Percentiles rank a stretch among this genome's conserved stretches.
Evolutionary conservation across 64 coral and sea anemone species (phyloP).

Genomic region (Actinia tenebrosa): DNA sequence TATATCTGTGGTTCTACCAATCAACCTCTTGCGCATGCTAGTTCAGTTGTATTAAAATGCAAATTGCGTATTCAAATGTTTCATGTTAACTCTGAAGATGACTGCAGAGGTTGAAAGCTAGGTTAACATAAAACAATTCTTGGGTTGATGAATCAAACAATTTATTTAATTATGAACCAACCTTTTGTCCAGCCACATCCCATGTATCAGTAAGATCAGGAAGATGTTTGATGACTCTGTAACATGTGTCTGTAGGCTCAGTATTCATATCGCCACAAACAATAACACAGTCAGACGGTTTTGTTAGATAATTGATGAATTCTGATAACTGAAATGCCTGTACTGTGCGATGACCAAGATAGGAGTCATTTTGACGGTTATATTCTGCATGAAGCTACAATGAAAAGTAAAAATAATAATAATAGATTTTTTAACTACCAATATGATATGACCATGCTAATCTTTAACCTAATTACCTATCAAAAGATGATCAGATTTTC

Average conservation of each 20-base stretch:
- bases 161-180: background rate
- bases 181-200: conserved; percentile 32
- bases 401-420: background rate
- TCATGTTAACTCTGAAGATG: too few species aligned
- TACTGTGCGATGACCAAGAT: conserved; percentile 48
- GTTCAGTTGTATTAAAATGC: too few species aligned
- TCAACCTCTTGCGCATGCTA: too few species aligned
- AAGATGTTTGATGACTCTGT: conserved; percentile 54
- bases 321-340: conserved; percentile 81
- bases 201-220: conserved; percentile 75
- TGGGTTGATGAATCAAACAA: too few species aligned
- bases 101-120: too few species aligned
- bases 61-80: too few species aligned
- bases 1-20: too few species aligned
- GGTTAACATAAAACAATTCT: too few species aligned
- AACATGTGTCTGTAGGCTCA: conserved; percentile 67
- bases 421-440: too few species aligned
- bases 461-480: too few species aligned
- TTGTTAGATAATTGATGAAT: conserved; percentile 70
- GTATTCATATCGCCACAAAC: conserved; percentile 88
- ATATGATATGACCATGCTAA: too few species aligned
- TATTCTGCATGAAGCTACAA: conserved; percentile 81
- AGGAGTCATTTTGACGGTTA: conserved; percentile 38
- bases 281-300: conserved; percentile 68
- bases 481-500: too few species aligned